Evolutionary conservation across 2,888 invertebrate species (phyloP).

Genomic region (Pinctada fucata): DNA sequence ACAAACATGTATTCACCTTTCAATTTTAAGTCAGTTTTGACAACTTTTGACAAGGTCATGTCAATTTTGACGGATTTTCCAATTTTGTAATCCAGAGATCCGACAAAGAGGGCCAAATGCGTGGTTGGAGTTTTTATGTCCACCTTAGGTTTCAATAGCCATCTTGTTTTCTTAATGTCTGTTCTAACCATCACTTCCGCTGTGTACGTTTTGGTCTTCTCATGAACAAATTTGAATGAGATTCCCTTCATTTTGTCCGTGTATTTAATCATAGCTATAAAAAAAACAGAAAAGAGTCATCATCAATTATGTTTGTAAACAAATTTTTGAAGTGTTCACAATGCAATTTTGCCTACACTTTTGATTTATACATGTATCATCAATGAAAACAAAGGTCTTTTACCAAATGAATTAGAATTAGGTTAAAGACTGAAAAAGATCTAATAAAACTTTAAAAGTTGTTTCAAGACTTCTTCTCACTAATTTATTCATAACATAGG

Average conservation of each 20-base stretch:
- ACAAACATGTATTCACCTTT: constrained; percentile 53
- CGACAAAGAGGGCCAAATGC: constrained; percentile 50
- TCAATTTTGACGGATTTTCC: constrained; percentile 50
- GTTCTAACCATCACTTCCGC: constrained; percentile 46
- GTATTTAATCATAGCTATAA: constrained; percentile 56
- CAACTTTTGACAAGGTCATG: constrained; percentile 48
- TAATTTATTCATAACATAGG: no score
- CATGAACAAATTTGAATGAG: constrained; percentile 43
- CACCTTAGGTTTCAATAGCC: constrained; percentile 47
- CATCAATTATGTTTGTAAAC: no score
- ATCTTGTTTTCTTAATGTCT: constrained; percentile 37
- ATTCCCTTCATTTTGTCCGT: constrained; percentile 50
- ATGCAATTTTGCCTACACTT: no score
- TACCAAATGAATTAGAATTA: no score
- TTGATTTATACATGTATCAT: no score
- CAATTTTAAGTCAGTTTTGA: constrained; percentile 52
- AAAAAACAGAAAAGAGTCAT: neutral
- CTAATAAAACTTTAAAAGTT: no score
- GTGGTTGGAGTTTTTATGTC: constrained; percentile 52
- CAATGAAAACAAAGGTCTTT: no score
- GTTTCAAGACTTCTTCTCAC: no score
- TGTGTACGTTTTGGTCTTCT: constrained; percentile 51
- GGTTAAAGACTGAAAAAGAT: no score
- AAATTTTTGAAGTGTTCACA: no score
- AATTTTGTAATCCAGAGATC: constrained; percentile 44